Evolutionary conservation across 2,888 invertebrate species (phyloP), one percentile per base, ranked within the genome.

Genomic region (Dicyrtomina minuta): DNA sequence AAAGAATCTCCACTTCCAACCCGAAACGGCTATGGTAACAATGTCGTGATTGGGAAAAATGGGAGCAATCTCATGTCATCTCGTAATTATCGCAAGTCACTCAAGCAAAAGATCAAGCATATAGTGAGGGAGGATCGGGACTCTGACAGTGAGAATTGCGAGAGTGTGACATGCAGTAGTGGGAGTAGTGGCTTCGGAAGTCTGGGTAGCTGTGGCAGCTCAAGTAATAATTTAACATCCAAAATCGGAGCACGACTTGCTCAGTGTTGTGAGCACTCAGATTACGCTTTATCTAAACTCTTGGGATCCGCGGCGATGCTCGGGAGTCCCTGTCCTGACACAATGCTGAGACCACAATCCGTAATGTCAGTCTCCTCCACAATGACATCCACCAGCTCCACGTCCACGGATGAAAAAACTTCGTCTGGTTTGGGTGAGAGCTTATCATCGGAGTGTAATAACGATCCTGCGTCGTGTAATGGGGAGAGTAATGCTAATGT

Each of bases 281-380:
- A 93, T 80, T 93, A 93, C 79, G 91, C 89, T 0, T 91, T 93
- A 81, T 92, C 93, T 0, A 87, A 88, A 61, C 87, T 89, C 20
- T 83, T 92, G 22, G 86, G 87, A 51, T 83, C 84, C 5, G 82
- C 79, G 51, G 67, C 72, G 46, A 72, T 72, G 64, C 79, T 79
- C 41, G 77, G 77, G 27, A 5, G 46, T 8, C 2, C 22, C 8
- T 33, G 33, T 33, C 20, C 24, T 20, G 62, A 66, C 24, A n/a
- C 66, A 13, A 67, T 49, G 49, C 79, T 79, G 17, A 73, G 83
- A 59, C 82, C 83, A 4, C 80, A 81, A 67, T 81, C 81, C 33
- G 83, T 87, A 43, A 84, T 87, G 77, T 87, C 87, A 0, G 85
- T 86, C 73, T 85, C 86, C 17, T 80, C 80, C 39, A 80, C 79